A percentile compares a stretch with the other conserved stretches of the same genome.
These are phyloP conservation scores for Drosophila mojavensis DNA, from an alignment of 1,140 invertebrate species.

Conservation along the genomic window DNA sequence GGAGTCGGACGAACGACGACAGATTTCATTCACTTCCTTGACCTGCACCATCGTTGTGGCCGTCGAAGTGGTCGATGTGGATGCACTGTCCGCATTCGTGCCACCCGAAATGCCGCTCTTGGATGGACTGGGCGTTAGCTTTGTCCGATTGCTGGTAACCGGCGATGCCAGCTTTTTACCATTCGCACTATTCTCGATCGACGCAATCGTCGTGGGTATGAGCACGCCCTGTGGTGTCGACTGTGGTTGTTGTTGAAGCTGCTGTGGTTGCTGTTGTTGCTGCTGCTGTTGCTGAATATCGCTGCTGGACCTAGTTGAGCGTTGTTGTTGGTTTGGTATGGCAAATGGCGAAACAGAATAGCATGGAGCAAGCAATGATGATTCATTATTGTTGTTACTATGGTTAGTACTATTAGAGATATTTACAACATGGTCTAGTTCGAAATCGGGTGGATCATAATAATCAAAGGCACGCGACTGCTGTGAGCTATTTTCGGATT, in stretches of 20 bases:
- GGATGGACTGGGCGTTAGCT: conserved; percentile 77
- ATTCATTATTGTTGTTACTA: conserved; percentile 79
- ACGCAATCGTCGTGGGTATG: conserved; percentile 56
- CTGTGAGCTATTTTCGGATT: conserved; percentile 56
- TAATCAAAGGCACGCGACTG: conserved; percentile 35
- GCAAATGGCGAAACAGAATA: conserved; percentile 65
- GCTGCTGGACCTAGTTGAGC: conserved; percentile 62
- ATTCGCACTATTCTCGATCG: conserved; percentile 45
- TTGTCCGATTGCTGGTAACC: conserved; percentile 54
- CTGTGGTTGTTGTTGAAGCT: conserved; percentile 16
- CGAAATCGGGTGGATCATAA: conserved; percentile 33
- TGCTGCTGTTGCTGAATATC: conserved; percentile 51
- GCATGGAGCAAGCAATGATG: conserved; percentile 83
- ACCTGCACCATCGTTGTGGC: conserved; percentile 72
- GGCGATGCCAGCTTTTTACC: conserved; percentile 65
- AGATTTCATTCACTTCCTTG: conserved; percentile 85
- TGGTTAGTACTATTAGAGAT: conserved; percentile 81
- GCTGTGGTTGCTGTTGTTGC: neutral
- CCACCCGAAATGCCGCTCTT: conserved; percentile 70
- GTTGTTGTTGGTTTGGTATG: conserved; percentile 65
- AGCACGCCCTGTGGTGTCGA: conserved; percentile 24
- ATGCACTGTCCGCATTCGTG: conserved; percentile 70
- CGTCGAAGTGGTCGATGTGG: conserved; percentile 69
- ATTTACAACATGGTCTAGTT: conserved; percentile 76
- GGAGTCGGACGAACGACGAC: conserved; percentile 95